phyloP scores from a whole-genome alignment of 1,140 invertebrate genomes.

The Listronotus oregonensis region DNA sequence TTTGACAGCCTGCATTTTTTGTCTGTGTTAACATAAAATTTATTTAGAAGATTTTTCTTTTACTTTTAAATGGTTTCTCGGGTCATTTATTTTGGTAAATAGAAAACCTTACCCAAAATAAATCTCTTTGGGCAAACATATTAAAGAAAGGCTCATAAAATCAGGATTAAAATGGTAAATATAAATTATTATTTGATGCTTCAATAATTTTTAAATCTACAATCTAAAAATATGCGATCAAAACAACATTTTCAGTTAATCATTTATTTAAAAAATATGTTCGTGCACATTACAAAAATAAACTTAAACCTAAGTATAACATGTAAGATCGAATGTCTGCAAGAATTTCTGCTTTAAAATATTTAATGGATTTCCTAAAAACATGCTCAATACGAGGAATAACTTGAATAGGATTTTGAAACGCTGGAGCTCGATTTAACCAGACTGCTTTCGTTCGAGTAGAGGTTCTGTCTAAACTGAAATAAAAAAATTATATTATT shows the following conservation, averaged over 20 bases:
- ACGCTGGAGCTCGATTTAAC: background rate
- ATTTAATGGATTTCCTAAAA: background rate
- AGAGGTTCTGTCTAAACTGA: constrained; percentile 30
- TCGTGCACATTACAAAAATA: constrained; percentile 25
- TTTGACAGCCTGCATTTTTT: too few relatives aligned
- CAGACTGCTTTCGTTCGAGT: constrained; percentile 32
- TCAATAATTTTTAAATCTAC: too few relatives aligned
- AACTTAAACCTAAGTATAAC: constrained; percentile 14
- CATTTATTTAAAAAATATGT: constrained; percentile 23
- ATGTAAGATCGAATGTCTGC: constrained; percentile 14
- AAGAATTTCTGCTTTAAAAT: constrained; percentile 3
- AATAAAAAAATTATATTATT: constrained; percentile 8
- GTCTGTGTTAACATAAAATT: too few relatives aligned
- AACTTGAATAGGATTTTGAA: constrained; percentile 11
- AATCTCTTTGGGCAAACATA: too few relatives aligned
- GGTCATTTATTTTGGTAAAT: too few relatives aligned
- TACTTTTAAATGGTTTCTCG: too few relatives aligned
- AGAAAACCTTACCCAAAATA: too few relatives aligned
- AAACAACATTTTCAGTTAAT: background rate
- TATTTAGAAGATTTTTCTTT: too few relatives aligned
- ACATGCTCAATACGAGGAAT: constrained; percentile 18
- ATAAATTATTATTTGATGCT: too few relatives aligned
- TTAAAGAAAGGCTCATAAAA: too few relatives aligned
- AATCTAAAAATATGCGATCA: background rate
- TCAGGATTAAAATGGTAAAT: too few relatives aligned